These are phyloP conservation scores for Porites evermanni DNA, from an alignment of 92 coral and sea anemone genomes.

Conservation along the genomic window DNA sequence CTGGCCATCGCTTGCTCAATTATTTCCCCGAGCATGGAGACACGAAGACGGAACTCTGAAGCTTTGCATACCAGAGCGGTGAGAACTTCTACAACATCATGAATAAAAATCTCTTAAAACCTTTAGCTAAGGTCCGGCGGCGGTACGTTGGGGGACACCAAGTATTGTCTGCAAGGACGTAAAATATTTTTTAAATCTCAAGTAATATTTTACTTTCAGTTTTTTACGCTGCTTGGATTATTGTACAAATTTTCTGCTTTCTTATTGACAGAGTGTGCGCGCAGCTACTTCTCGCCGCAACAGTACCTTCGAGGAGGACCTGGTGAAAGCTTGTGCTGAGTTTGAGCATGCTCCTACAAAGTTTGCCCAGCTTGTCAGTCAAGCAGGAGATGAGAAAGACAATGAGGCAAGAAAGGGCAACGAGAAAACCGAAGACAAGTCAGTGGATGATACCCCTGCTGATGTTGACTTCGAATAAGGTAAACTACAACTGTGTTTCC, in stretches of 20 bases:
- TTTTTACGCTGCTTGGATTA: background rate
- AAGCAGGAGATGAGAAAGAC: constrained; percentile 21
- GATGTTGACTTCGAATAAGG: constrained; percentile 3
- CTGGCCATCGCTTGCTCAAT: constrained; percentile 24
- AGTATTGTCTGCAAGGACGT: too few relatives aligned
- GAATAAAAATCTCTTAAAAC: too few relatives aligned
- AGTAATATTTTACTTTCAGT: too few relatives aligned
- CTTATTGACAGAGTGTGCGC: constrained; percentile 14
- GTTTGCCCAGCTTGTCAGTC: constrained; percentile 28
- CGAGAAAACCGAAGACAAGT: background rate
- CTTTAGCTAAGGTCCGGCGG: too few relatives aligned
- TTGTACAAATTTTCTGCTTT: background rate
- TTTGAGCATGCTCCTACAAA: constrained; percentile 13
- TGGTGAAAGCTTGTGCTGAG: constrained; percentile 13
- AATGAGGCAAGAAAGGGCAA: background rate
- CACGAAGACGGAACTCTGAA: constrained; percentile 34
- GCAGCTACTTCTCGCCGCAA: constrained; percentile 39
- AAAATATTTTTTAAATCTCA: too few relatives aligned
- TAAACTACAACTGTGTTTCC: background rate
- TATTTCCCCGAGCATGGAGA: constrained; percentile 30
- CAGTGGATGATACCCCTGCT: constrained; percentile 11
- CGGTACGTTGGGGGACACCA: too few relatives aligned
- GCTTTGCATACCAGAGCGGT: constrained; percentile 45
- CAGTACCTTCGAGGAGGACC: constrained; percentile 43
- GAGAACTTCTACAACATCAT: background rate